phyloP scores from a whole-genome alignment of 1,140 invertebrate species.

The Batillaria attramentaria region DNA sequence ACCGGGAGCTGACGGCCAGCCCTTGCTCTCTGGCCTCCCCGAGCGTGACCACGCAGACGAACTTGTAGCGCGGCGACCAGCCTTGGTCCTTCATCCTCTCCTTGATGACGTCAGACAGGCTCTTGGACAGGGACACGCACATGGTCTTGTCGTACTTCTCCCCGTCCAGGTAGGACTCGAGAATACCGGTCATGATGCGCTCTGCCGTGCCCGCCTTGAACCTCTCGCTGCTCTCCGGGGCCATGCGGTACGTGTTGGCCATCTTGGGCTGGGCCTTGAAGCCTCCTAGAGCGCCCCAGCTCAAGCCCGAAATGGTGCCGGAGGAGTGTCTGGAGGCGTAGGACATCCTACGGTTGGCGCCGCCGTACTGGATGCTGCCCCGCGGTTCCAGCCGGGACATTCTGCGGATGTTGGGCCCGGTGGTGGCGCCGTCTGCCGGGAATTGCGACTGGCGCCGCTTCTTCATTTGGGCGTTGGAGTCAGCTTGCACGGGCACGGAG shows the following conservation, averaged over 20 bases:
- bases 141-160: conserved; percentile 57
- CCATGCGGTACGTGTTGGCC: conserved; percentile 60
- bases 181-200: conserved; percentile 52
- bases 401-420: conserved; percentile 49
- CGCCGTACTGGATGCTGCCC: conserved; percentile 51
- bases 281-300: conserved; percentile 23
- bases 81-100: conserved; percentile 61
- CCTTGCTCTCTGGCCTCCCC: conserved; percentile 64
- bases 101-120: conserved; percentile 64
- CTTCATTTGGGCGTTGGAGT: no score
- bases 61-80: conserved; percentile 63
- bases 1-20: conserved; percentile 60
- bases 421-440: not conserved
- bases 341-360: conserved; percentile 53
- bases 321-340: conserved; percentile 53
- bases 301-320: conserved; percentile 41
- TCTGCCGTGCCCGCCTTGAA: conserved; percentile 57
- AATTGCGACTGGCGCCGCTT: not conserved
- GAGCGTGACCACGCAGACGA: conserved; percentile 64
- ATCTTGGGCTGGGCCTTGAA: not conserved
- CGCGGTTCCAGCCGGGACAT: conserved; percentile 52
- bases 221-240: conserved; percentile 50
- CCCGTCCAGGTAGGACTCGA: conserved; percentile 57
- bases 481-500: no score
- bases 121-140: conserved; percentile 53